Base-by-base conservation (phyloP, 2,113 vertebrate genomes). In the Apteryx mantelli region DNA sequence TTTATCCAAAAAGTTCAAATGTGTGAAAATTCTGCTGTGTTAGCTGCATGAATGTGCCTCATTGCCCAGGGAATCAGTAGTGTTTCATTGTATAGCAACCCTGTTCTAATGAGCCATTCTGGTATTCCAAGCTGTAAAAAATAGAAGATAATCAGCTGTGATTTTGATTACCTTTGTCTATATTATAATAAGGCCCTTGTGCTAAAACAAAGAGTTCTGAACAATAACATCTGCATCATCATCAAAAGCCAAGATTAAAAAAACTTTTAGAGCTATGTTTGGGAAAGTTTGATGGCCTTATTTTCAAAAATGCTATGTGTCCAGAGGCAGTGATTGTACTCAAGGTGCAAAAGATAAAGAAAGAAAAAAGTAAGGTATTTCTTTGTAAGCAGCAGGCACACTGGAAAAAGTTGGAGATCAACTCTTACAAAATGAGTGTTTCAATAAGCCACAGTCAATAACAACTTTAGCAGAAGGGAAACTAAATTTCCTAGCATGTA, bases 381-480 rank as follows among this genome's bases (percentile, higher is more conserved):
- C 55, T 71, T 78, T 90, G 24, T 7, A 34, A 86, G 64, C 46
- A 78, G n/a, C 58, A 70, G 76, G 58, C 71, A 88, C 70, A 93
- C 15, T 32, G 44, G 42, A 81, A 78, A 66, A 94, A 93, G 82
- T 78, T 71, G 55, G 40, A 91, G 86, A 90, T 71, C 1, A 4
- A 46, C 73, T 91, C 91, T 68, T 50, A 46, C 30, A 40, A 80
- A 91, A 80, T 17, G 44, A 91, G 55, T 19, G 48, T 73, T 81
- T 96, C 83, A 65, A 44, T 82, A 88, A 82, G 50, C 25, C 34
- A 6, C 26, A 82, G 73, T 90, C 93, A 95, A 55, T 93, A 96
- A 90, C 90, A 95, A 50, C 92, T 95, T 93, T 78, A 94, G 88
- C 93, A 95, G 92, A 93, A 96, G 68, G 64, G 85, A 90, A 61